Percentiles rank a stretch among this genome's conserved stretches.
Evolutionary conservation across 2,888 invertebrate genomes (phyloP).

Genomic region (Blastobasis lacticolella): DNA sequence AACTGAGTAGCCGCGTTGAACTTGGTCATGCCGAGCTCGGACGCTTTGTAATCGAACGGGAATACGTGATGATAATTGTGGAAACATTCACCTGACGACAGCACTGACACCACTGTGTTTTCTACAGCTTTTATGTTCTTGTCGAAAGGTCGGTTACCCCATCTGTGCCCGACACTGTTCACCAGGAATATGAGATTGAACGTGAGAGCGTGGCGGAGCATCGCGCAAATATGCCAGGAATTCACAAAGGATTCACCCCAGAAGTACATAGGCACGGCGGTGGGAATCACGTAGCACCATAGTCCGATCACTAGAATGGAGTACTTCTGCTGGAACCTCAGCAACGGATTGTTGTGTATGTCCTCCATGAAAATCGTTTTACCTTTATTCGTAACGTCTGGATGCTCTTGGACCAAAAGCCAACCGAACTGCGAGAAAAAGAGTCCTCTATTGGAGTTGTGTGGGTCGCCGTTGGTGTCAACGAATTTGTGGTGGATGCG

Average conservation of each 20-base stretch:
- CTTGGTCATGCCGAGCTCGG: constrained; percentile 22
- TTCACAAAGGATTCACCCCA: constrained; percentile 73
- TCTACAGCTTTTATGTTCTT: constrained; percentile 20
- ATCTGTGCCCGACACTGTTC: constrained; percentile 74
- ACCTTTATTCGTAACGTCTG: too few relatives aligned
- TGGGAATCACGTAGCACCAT: constrained; percentile 38
- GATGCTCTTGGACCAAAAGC: too few relatives aligned
- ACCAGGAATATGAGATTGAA: constrained; percentile 75
- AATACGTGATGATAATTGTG: constrained; percentile 32
- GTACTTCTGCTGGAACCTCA: neutral
- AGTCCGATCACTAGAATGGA: neutral
- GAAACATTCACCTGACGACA: constrained; percentile 24
- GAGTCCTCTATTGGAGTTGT: too few relatives aligned
- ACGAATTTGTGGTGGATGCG: too few relatives aligned
- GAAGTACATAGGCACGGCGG: constrained; percentile 69
- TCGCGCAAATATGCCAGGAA: constrained; percentile 47
- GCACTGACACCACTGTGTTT: constrained; percentile 13
- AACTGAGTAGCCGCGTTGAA: constrained; percentile 64
- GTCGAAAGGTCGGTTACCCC: constrained; percentile 53
- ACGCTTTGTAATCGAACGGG: constrained; percentile 31
- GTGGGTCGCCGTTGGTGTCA: too few relatives aligned
- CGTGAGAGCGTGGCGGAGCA: constrained; percentile 69
- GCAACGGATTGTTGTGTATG: too few relatives aligned
- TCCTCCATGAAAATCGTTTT: too few relatives aligned
- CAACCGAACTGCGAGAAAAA: too few relatives aligned